Evolutionary conservation across 2,113 vertebrate species (phyloP), one percentile per base, ranked within the genome.

Genomic region (Microcebus murinus): DNA sequence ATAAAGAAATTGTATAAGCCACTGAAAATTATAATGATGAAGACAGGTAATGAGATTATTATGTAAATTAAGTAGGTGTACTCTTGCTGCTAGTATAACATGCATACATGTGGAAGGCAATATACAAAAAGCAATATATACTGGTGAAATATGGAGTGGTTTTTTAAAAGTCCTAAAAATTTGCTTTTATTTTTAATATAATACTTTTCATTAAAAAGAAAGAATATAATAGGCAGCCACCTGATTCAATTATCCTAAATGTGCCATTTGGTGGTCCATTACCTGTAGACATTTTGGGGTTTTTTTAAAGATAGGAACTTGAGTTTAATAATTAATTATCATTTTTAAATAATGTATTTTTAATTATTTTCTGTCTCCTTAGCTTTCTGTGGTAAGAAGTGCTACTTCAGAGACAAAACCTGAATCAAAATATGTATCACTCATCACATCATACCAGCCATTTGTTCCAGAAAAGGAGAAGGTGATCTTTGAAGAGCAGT

Each of bases 321-420:
- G 55, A 42, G 34, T 55, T 45, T 93, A 90, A 48, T 85, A 73
- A 87, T 74, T 52, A 63, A 31, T 29, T 91, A 11, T 76, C 45
- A 27, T 63, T 29, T 63, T 29, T 63, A 29, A 61, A 63, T 63
- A 27, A 29, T 63, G 25, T 63, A 63, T 63, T 63, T 50, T 87
- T 85, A 96, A 80, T 65, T 86, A 13, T n/a, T 91, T 96, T 85
- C 45, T 89, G 42, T 95, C 9, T 25, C 45, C 92, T 97, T 97
- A 97, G 99, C 85, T 97, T 73, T 96, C 71, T 63, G 98, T 98
- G 93, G 98, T 98, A 87, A 98, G 92, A 97, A 98, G 29, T 81
- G 87, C 98, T 67, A 74, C 93, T 55, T 73, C 34, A 1, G 98
- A 98, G 50, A 15, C 95, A 77, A 98, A 96, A 79, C 52, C 94